A percentile compares a stretch with the other conserved stretches of the same genome.
These are phyloP conservation scores for Tenualosa thibaudeaui DNA, from an alignment of 2,797 vertebrate species.

Conservation along the genomic window DNA sequence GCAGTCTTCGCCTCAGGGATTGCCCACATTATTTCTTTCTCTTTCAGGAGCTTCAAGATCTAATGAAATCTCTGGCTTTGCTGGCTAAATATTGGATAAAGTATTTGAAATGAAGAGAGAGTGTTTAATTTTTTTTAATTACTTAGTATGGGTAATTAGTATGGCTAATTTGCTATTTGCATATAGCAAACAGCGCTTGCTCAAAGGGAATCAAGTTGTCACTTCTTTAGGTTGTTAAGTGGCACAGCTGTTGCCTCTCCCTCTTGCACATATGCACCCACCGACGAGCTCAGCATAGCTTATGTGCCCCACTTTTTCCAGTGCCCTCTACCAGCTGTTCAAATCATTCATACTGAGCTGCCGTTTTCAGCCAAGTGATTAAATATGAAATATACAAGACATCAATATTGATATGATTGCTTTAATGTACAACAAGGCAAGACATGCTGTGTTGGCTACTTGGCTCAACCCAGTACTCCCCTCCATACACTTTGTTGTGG, in stretches of 20 bases:
- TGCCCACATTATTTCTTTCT: not conserved
- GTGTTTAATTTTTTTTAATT: not conserved
- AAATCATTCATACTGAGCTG: not conserved
- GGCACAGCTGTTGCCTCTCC: not conserved
- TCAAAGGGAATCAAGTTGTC: not conserved
- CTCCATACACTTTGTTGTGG: not conserved
- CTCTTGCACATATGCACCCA: not conserved
- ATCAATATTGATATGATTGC: constrained; percentile 16
- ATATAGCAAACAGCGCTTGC: not conserved
- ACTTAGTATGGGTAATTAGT: not conserved
- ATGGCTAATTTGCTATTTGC: not conserved
- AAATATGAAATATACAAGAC: constrained; percentile 8
- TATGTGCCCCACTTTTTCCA: not conserved
- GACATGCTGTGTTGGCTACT: not conserved
- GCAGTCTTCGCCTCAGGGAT: constrained; percentile 8
- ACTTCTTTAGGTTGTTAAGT: not conserved
- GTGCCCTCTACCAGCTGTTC: not conserved
- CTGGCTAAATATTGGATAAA: not conserved
- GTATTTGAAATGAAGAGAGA: not conserved
- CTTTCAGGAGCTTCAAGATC: not conserved
- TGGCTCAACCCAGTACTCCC: not conserved
- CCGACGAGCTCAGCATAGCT: not conserved
- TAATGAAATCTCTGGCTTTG: not conserved
- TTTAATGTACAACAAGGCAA: not conserved
- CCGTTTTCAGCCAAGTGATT: not conserved